Evolutionary conservation across 2,888 invertebrate species (phyloP).

Genomic region (Synergus itoensis): DNA sequence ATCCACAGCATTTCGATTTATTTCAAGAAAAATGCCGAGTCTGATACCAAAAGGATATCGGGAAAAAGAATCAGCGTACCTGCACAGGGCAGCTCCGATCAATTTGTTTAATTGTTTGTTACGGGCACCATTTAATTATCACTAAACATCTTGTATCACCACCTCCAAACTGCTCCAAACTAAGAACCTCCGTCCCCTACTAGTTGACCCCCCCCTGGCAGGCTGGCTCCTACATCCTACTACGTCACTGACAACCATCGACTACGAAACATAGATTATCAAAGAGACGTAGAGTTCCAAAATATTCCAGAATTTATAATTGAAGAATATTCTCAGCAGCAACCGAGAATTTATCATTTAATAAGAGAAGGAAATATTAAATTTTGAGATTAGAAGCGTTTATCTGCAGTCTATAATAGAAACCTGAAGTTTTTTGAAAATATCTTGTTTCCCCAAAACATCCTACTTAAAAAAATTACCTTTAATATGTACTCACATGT

Average conservation of each 20-base stretch:
- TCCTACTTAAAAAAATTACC: no score
- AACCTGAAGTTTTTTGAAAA: no score
- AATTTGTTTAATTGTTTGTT: slow-evolving; percentile 63
- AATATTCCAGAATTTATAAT: no score
- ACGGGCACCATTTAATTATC: slow-evolving; percentile 71
- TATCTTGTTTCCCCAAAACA: no score
- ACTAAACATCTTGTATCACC: slow-evolving; percentile 70
- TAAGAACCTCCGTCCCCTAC: slow-evolving; percentile 56
- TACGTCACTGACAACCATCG: slow-evolving; percentile 59
- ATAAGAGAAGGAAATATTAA: no score
- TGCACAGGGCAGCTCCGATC: slow-evolving; percentile 47
- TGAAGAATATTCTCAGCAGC: neutral
- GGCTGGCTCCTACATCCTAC: slow-evolving; percentile 61
- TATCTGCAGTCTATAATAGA: no score
- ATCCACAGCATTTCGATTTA: slow-evolving; percentile 50
- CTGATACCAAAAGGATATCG: slow-evolving; percentile 35
- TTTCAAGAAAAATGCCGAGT: slow-evolving; percentile 55
- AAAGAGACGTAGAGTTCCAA: neutral
- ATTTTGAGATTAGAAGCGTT: no score
- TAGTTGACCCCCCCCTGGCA: slow-evolving; percentile 71
- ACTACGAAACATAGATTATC: slow-evolving; percentile 5
- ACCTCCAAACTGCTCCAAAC: slow-evolving; percentile 65
- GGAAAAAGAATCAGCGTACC: slow-evolving; percentile 54
- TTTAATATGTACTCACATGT: no score
- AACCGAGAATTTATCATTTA: no score